Percentiles rank a stretch among this genome's conserved stretches.
phyloP scores from a whole-genome alignment of 2,113 vertebrate species.

The Arizona elegans region DNA sequence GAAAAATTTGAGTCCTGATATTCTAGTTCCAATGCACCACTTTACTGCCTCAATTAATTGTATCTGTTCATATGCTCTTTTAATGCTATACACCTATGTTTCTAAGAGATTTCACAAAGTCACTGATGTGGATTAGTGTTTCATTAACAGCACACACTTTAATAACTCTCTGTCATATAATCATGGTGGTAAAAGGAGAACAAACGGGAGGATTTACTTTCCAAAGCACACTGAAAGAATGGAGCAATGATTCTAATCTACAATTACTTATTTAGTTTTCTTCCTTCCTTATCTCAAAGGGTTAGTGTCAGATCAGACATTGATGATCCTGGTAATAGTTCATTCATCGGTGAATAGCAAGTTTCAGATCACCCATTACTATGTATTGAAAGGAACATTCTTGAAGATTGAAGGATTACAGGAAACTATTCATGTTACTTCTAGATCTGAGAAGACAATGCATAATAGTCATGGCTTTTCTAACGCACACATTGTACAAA shows the following conservation, averaged over 20 bases:
- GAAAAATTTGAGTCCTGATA: not conserved
- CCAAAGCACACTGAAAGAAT: conserved; percentile 23
- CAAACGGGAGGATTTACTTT: conserved; percentile 11
- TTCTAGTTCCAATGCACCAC: conserved; percentile 17
- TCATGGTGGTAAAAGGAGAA: conserved; percentile 26
- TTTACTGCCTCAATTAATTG: conserved; percentile 20
- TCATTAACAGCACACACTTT: conserved; percentile 29
- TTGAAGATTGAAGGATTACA: not conserved
- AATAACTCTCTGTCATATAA: conserved; percentile 29
- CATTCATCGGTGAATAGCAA: not conserved
- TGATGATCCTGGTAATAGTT: conserved; percentile 11
- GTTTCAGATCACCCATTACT: not conserved
- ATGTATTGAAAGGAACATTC: not conserved
- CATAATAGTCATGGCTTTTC: not conserved
- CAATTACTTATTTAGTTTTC: conserved; percentile 20
- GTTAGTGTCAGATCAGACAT: conserved; percentile 27
- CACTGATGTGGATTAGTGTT: conserved; percentile 37
- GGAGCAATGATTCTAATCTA: conserved; percentile 26
- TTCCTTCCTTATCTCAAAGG: conserved; percentile 24
- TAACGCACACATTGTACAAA: not conserved
- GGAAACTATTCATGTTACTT: not conserved
- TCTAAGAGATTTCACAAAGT: conserved; percentile 28
- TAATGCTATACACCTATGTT: conserved; percentile 4
- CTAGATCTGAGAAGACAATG: not conserved
- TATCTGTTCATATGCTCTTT: not conserved